Conservation (phyloP, 2,113 vertebrate genomes). For the Calonectris borealis region DNA sequence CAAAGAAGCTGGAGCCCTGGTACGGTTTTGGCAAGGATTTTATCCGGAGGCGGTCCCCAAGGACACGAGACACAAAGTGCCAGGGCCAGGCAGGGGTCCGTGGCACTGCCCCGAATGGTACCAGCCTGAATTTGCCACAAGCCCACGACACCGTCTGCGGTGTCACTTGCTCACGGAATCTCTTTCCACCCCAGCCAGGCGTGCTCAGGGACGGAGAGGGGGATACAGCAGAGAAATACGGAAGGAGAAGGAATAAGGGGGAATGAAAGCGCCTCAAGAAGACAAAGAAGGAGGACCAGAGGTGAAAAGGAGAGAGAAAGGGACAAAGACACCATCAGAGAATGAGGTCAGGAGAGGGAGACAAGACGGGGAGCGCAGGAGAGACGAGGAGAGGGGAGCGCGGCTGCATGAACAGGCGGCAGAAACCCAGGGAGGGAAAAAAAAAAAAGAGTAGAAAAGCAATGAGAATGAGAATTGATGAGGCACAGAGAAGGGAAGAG, state of each 20-base stretch:
- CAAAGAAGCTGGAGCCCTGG: not conserved
- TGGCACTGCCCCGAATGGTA: not conserved
- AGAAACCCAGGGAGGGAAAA: slow-evolving; percentile 13
- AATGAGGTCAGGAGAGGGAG: not conserved
- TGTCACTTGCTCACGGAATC: not conserved
- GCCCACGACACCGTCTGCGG: rapidly evolving
- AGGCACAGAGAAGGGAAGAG: slow-evolving; percentile 70
- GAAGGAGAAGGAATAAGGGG: not conserved
- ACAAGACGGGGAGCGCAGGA: not conserved
- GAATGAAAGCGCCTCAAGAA: not conserved
- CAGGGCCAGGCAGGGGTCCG: not conserved
- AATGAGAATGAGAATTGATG: slow-evolving; percentile 73
- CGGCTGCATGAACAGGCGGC: not conserved
- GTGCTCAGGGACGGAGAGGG: not conserved
- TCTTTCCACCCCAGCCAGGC: not conserved
- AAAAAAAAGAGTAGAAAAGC: slow-evolving; percentile 16
- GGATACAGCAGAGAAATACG: not conserved
- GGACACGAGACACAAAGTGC: not conserved
- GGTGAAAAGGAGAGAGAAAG: not conserved
- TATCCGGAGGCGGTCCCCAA: not conserved
- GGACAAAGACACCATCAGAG: not conserved
- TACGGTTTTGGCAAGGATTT: not conserved
- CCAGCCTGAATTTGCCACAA: not conserved
- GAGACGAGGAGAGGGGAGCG: not conserved
- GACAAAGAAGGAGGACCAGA: not conserved